A percentile compares a stretch with the other conserved stretches of the same genome.
These are phyloP conservation scores for Pandemis corylana DNA, from an alignment of 2,888 invertebrate species.

Conservation along the genomic window DNA sequence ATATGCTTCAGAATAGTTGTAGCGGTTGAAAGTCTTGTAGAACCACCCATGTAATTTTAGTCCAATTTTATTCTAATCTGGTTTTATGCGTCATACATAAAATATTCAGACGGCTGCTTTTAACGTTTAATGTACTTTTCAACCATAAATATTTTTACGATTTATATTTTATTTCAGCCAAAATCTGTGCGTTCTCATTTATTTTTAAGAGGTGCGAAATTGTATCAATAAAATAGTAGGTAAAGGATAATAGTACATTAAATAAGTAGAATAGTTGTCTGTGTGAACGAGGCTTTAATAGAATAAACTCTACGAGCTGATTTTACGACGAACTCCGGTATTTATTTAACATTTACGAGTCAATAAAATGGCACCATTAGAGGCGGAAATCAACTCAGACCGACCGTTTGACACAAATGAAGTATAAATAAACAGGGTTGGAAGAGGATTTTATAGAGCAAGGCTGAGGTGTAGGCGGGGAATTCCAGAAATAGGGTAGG, in stretches of 20 bases:
- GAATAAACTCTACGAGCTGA: not conserved
- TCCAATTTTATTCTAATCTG: conserved; percentile 9
- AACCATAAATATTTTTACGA: not conserved
- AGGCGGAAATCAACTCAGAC: not conserved
- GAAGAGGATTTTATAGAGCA: not conserved
- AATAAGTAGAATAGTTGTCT: not conserved
- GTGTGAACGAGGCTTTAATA: not conserved
- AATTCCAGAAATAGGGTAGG: too few relatives aligned
- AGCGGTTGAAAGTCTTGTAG: too few relatives aligned
- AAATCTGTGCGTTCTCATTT: not conserved
- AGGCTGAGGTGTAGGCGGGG: not conserved
- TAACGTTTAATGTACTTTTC: conserved; percentile 8
- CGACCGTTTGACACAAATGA: not conserved
- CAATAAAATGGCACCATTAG: conserved; percentile 7
- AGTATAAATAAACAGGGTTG: not conserved
- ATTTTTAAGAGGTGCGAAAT: not conserved
- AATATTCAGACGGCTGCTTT: not conserved
- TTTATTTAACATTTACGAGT: conserved; percentile 10
- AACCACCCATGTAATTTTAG: not conserved
- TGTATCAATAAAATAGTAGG: not conserved
- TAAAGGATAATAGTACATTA: not conserved
- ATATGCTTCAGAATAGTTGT: too few relatives aligned
- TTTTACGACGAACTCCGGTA: not conserved
- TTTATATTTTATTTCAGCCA: not conserved
- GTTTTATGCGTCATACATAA: conserved; percentile 6